These are phyloP conservation scores for Netelia virgata DNA, from an alignment of 2,888 invertebrate species.

Conservation along the genomic window DNA sequence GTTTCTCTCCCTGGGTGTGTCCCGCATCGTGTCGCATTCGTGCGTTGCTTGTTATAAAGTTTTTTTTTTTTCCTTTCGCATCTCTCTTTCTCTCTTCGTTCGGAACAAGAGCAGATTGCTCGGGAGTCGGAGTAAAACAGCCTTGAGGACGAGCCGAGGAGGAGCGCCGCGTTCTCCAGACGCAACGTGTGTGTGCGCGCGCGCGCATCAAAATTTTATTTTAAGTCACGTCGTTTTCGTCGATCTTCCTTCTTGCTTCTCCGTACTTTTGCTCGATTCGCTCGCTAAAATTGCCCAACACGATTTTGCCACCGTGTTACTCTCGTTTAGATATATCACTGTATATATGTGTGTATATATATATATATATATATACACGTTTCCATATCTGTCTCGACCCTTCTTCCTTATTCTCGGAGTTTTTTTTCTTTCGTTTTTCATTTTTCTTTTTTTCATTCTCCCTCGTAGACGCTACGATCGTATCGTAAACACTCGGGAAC, in stretches of 20 bases:
- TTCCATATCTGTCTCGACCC: not conserved
- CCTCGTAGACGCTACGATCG: not conserved
- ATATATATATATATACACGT: not conserved
- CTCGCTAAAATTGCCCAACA: not conserved
- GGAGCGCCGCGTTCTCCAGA: not conserved
- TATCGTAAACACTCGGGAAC: not conserved
- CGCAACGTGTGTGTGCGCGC: not conserved
- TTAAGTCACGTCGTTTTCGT: not conserved
- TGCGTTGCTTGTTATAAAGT: slow-evolving; percentile 1
- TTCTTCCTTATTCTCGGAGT: not conserved
- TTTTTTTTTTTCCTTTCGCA: slow-evolving; percentile 9
- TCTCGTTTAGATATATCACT: not conserved
- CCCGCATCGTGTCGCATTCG: slow-evolving; percentile 48
- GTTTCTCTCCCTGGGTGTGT: slow-evolving; percentile 19
- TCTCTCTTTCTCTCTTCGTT: slow-evolving; percentile 17
- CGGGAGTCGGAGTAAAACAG: slow-evolving; percentile 18
- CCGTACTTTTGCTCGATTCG: slow-evolving; percentile 5
- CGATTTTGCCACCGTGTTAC: not conserved
- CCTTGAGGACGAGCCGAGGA: slow-evolving; percentile 6
- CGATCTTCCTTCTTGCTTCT: not conserved
- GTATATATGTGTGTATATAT: too few relatives aligned
- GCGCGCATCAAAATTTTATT: slow-evolving; percentile 15
- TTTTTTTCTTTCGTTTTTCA: not conserved
- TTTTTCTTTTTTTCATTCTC: not conserved
- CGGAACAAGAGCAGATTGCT: slow-evolving; percentile 40